phyloP scores from a whole-genome alignment of 2,113 vertebrate genomes.

The Xiphorhynchus elegans region DNA sequence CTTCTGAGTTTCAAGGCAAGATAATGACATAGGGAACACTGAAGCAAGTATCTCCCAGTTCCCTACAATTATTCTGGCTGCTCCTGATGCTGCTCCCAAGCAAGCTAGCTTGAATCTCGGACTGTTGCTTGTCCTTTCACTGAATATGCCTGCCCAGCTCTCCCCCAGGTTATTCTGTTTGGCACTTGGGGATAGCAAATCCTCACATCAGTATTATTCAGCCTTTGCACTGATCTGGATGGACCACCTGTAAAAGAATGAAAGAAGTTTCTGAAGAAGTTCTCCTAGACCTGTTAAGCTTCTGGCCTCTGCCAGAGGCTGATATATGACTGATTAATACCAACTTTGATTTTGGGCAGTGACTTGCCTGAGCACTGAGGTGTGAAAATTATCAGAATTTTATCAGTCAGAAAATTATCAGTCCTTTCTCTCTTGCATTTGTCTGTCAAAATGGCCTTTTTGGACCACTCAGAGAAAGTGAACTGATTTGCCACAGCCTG shows the following conservation, averaged over 20 bases:
- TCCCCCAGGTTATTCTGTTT: background rate
- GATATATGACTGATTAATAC: background rate
- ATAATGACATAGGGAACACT: background rate
- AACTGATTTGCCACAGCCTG: background rate
- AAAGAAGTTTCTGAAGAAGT: background rate
- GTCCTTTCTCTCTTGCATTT: background rate
- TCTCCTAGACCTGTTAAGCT: background rate
- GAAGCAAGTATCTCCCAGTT: background rate
- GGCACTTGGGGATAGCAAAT: background rate
- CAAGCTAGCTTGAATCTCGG: background rate
- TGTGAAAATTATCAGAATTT: background rate
- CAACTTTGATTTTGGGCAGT: background rate
- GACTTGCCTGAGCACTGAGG: background rate
- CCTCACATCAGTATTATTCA: background rate
- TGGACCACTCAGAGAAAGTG: background rate
- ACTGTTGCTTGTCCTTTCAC: background rate
- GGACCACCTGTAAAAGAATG: background rate
- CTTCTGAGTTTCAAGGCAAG: background rate
- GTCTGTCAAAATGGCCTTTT: background rate
- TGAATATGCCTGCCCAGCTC: background rate
- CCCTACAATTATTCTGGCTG: background rate
- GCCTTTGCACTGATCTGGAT: background rate
- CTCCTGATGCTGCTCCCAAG: background rate
- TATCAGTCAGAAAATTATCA: background rate
- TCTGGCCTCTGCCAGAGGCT: background rate